Evolutionary conservation across 2,113 vertebrate genomes (phyloP), one percentile per base, ranked within the genome.

Genomic region (Halichoeres trimaculatus): DNA sequence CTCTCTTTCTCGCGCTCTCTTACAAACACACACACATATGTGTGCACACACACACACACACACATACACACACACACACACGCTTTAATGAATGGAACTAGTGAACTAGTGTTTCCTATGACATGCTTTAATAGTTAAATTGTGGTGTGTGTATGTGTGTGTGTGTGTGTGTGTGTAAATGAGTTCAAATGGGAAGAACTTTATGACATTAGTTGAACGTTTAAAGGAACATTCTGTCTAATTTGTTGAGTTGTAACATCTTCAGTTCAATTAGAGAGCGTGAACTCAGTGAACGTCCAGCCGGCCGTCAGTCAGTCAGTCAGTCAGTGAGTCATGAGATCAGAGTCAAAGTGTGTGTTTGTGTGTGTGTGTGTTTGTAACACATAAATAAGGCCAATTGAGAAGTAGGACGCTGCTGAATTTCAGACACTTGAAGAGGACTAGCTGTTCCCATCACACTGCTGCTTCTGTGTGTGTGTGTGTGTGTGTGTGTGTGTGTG

Each of bases 321-420:
- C 75, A 47, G 61, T 65, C 51, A 59, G 64, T 68, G 12, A 76
- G 55, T 70, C 66, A 83, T n/a, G 43, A 24, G 62, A 76, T 75
- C 70, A 68, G 23, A 38, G 24, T 2, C 26, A 30, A 11, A 10
- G 30, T 38, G 66, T 36, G 52, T 34, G 14, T 50, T 1, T 22
- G 40, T 60, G 30, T 61, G 40, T 60, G 38, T 61, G 19, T 67
- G 30, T 16, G 30, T 55, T 36, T 63, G 52, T 13, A 23, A 45
- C 55, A 53, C 34, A 34, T 45, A 76, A 89, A 85, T 72, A 70
- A 88, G 87, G 85, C 24, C 86, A 89, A 59, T 38, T 79, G 74
- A 88, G 80, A 45, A 90, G 76, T 85, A 77, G 80, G 83, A 65
- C 66, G 75, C 62, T 34, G 52, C 24, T 53, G 59, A 71, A 80